phyloP scores from a whole-genome alignment of 2,113 vertebrate genomes.

The Microtus montanus region DNA sequence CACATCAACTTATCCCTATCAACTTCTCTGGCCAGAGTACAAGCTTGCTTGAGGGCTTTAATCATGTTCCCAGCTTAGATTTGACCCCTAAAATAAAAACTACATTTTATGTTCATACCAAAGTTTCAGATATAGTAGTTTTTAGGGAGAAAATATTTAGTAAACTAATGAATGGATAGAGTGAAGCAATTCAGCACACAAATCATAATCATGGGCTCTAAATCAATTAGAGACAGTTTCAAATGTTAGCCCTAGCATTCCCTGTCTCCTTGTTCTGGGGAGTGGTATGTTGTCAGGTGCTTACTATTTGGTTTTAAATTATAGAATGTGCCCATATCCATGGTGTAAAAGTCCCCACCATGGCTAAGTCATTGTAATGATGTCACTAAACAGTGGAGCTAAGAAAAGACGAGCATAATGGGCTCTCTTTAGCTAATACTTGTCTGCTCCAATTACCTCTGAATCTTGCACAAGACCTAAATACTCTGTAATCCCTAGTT shows the following conservation, averaged over 20 bases:
- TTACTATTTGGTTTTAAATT: not conserved
- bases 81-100: not conserved
- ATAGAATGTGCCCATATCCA: not conserved
- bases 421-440: not conserved
- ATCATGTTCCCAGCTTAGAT: not conserved
- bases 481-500: not conserved
- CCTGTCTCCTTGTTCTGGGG: not conserved
- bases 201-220: not conserved
- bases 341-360: not conserved
- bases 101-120: not conserved
- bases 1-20: not conserved
- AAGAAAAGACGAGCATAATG: not conserved
- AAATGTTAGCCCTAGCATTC: not conserved
- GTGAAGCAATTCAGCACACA: not conserved
- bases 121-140: not conserved
- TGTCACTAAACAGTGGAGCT: not conserved
- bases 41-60: not conserved
- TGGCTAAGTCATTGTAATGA: not conserved
- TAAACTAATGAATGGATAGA: not conserved
- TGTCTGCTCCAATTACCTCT: not conserved
- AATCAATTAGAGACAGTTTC: not conserved
- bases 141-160: not conserved
- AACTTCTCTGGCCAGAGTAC: not conserved
- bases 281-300: not conserved
- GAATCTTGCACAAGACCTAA: not conserved